These are phyloP conservation scores for Neodiprion lecontei DNA, from an alignment of 1,140 invertebrate species.

Conservation along the genomic window DNA sequence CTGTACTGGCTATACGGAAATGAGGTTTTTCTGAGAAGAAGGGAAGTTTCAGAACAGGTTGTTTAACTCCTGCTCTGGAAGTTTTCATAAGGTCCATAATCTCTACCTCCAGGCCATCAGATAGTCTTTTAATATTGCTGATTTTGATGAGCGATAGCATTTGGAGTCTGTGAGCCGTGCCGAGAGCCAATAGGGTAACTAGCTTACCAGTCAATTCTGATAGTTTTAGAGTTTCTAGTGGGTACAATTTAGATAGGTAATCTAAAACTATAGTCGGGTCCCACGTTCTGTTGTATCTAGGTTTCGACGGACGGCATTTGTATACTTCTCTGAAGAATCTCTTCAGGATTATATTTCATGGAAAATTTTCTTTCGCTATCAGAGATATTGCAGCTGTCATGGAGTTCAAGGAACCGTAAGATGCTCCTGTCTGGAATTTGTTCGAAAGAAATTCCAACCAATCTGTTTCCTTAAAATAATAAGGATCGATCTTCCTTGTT, in stretches of 20 bases:
- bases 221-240: constrained; percentile 16
- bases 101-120: constrained; percentile 26
- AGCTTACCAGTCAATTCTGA: constrained; percentile 26
- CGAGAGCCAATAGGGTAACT: constrained; percentile 26
- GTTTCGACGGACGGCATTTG: too few species aligned
- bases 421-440: constrained; percentile 19
- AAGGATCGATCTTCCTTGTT: not conserved
- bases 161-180: constrained; percentile 28
- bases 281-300: too few species aligned
- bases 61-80: not conserved
- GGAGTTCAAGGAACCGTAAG: too few species aligned
- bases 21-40: constrained; percentile 11
- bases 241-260: constrained; percentile 15
- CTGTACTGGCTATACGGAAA: constrained; percentile 13
- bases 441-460: constrained; percentile 21
- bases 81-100: constrained; percentile 28
- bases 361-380: too few species aligned
- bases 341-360: too few species aligned
- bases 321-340: too few species aligned
- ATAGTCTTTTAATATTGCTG: constrained; percentile 24
- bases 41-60: constrained; percentile 18
- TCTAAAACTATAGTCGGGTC: not conserved
- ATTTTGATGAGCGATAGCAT: constrained; percentile 29
- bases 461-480: not conserved
- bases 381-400: too few species aligned